phyloP scores from a whole-genome alignment of 1,140 invertebrate genomes.

The Teleopsis dalmanni region DNA sequence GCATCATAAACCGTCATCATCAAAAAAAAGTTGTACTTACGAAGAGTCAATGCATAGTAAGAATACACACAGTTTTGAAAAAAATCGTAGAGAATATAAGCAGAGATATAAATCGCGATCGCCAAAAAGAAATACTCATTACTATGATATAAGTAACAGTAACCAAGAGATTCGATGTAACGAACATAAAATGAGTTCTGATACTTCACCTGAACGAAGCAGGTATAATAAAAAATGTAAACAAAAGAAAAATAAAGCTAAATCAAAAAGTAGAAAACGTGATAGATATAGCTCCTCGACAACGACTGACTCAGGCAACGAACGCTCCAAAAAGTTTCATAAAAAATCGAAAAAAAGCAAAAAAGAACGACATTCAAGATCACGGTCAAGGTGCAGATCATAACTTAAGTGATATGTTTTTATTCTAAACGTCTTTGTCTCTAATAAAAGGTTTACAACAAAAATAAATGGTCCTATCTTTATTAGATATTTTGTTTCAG shows the following conservation, averaged over 20 bases:
- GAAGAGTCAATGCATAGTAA: too few relatives aligned
- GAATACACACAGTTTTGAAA: too few relatives aligned
- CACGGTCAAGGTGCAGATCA: conserved; percentile 21
- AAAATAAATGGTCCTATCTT: too few relatives aligned
- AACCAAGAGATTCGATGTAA: background rate
- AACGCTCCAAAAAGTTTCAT: conserved; percentile 20
- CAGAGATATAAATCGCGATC: too few relatives aligned
- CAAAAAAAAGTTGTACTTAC: background rate
- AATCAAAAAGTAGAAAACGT: conserved; percentile 29
- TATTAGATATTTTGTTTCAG: too few relatives aligned
- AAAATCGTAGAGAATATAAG: too few relatives aligned
- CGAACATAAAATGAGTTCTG: conserved; percentile 11
- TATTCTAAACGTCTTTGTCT: background rate
- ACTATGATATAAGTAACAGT: background rate
- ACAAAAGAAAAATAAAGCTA: conserved; percentile 10
- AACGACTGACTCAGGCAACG: background rate
- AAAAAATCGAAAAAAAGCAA: conserved; percentile 42
- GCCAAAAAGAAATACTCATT: too few relatives aligned
- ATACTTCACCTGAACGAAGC: conserved; percentile 32
- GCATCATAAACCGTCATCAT: background rate
- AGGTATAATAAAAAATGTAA: conserved; percentile 27
- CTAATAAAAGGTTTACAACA: too few relatives aligned
- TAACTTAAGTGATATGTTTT: conserved; percentile 6
- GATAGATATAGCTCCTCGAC: conserved; percentile 21
- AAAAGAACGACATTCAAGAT: conserved; percentile 34